Evolutionary conservation across 2,113 vertebrate species (phyloP), one percentile per base, ranked within the genome.

Genomic region (Hymenochirus boettgeri): DNA sequence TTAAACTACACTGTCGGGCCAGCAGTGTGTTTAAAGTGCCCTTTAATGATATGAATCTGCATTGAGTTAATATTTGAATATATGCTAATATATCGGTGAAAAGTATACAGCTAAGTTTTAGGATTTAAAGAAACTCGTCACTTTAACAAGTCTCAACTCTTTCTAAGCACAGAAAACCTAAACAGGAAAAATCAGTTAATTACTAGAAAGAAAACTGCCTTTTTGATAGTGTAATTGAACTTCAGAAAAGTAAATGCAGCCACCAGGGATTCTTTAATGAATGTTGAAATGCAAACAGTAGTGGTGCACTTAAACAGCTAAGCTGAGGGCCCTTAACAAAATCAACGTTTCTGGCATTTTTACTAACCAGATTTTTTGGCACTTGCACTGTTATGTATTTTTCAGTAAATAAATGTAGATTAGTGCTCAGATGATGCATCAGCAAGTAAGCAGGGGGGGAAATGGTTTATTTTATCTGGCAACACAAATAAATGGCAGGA

Each of bases 131-230:
- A 92, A 94, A 94, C 90, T 77, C 76, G 77, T 93, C 90, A 93
- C 92, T 92, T 88, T 87, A 72, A 75, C 75, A 74, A 83, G 84
- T 80, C 83, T 89, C 91, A 86, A 83, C 78, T 87, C 85, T 88
- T 93, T 83, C 88, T 90, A 86, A 89, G 86, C 85, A 93, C 86
- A 90, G 81, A 86, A 87, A 94, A 92, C 85, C 89, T 93, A 98
- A 99, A 97, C 91, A 96, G 92, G 91, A 93, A 93, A 89, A 93
- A 91, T 90, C 88, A 87, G 82, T 92, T 94, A 94, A 98, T 95
- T 95, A 92, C 90, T 83, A 80, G 57, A 37, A 45, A 35, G 87
- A 88, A 91, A 89, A 83, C 85, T 85, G 79, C 82, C 86, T 89
- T 91, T 87, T 87, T 87, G 85, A 86, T 86, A 83, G 83, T 85